Base-by-base conservation (phyloP, 2,888 invertebrate genomes). In the Aphodius granarius region DNA sequence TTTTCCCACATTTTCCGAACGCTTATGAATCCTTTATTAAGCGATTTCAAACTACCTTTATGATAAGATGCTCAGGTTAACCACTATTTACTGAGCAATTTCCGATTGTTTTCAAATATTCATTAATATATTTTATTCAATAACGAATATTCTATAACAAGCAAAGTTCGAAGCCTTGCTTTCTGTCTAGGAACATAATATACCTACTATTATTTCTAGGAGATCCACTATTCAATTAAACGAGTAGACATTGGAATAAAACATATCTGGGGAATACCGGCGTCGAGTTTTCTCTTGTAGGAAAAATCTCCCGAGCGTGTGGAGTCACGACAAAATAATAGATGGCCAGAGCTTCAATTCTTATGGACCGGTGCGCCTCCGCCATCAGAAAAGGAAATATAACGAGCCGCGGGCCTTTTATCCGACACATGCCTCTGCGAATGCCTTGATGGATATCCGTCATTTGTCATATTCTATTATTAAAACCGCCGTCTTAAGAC, bases 21-120 rank as follows among this genome's bases (percentile, higher is more conserved):
- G 65, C 72, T 23, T 72, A 72, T 75, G 75, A 75, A 75, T 75
- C 64, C 66, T 75, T 75, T 72, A 75, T 75, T 72, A 75, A 17
- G 1, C 66, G 66, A 66, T 19, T 66, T 66, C 18, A 0, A 43
- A 43, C 43, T 43, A 43, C 43, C 13, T 43, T 13, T 43, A 43
- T 43, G 43, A 6, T 43, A 9, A 43, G 43, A 6, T 43, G 6
- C 1, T 43, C 2, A 43, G 43, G n/a, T n/a, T n/a, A n/a, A n/a
- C n/a, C n/a, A n/a, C n/a, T n/a, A n/a, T n/a, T n/a, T n/a, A n/a
- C n/a, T n/a, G n/a, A n/a, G n/a, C n/a, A n/a, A n/a, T n/a, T n/a
- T n/a, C n/a, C n/a, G n/a, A n/a, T n/a, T n/a, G n/a, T n/a, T n/a
- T n/a, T n/a, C n/a, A n/a, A n/a, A n/a, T n/a, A n/a, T n/a, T n/a